Conservation (phyloP, 1,140 invertebrate species). For the Trinorchestia longiramus region DNA sequence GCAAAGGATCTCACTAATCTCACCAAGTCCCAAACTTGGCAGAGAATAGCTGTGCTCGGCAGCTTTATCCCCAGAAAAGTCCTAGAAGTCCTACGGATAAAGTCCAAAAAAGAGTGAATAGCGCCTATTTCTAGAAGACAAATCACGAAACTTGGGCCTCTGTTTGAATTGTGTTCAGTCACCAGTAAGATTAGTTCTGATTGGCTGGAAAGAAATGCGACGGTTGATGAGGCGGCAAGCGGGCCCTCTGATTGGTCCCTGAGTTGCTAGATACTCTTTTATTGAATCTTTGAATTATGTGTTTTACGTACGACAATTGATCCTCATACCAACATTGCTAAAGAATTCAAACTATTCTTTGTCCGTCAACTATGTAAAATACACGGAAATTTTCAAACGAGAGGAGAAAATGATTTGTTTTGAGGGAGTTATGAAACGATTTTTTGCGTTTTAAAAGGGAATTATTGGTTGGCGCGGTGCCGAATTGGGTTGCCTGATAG, state of each 20-base stretch:
- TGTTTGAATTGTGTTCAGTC: constrained; percentile 54
- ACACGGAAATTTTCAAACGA: neutral
- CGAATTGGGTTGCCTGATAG: neutral
- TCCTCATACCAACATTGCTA: neutral
- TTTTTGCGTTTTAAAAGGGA: neutral
- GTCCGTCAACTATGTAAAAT: neutral
- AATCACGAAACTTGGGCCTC: constrained; percentile 21
- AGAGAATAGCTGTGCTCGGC: neutral
- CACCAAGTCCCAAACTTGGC: neutral
- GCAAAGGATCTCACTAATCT: neutral
- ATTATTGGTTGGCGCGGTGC: neutral
- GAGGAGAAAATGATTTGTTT: neutral
- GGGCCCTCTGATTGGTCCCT: neutral
- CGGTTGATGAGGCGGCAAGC: constrained; percentile 43
- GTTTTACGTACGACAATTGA: neutral
- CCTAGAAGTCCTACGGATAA: neutral
- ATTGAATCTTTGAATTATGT: neutral
- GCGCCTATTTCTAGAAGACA: constrained; percentile 21
- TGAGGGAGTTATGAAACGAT: neutral
- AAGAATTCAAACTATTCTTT: neutral
- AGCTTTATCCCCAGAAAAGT: neutral
- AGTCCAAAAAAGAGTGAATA: neutral
- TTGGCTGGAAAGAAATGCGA: constrained; percentile 52
- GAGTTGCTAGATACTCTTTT: constrained; percentile 22
- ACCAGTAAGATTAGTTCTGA: constrained; percentile 52